Conservation (phyloP, 1,140 invertebrate genomes). For the Triops longicaudatus region DNA sequence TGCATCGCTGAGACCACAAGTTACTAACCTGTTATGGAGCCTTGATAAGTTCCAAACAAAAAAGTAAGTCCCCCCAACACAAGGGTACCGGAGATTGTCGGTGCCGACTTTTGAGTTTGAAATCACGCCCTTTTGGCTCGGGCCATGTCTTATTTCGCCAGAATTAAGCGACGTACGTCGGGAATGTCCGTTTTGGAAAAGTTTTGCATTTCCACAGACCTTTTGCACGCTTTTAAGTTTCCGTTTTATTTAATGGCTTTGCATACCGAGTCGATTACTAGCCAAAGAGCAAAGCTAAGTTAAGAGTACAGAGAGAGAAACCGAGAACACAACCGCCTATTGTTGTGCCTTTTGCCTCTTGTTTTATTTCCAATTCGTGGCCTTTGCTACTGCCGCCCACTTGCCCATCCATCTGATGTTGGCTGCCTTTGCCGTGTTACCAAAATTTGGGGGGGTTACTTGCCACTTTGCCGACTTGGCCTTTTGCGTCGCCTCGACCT, state of each 20-base stretch:
- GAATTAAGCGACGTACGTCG: not conserved
- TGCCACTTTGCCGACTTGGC: slow-evolving; percentile 26
- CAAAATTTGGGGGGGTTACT: not conserved
- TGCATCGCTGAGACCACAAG: not conserved
- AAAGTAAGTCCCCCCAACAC: no score
- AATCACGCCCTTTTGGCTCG: not conserved
- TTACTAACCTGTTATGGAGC: not conserved
- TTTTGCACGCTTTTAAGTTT: not conserved
- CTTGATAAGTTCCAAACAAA: not conserved
- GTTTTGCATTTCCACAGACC: not conserved
- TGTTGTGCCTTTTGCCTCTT: slow-evolving; percentile 14
- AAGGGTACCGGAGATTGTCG: no score
- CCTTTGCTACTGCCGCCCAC: not conserved
- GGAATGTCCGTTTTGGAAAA: not conserved
- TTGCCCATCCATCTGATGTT: slow-evolving; percentile 10
- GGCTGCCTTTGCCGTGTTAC: not conserved
- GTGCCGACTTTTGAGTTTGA: not conserved
- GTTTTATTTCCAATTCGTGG: slow-evolving; percentile 6
- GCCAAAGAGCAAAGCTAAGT: not conserved
- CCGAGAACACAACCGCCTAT: slow-evolving; percentile 1
- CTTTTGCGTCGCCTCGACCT: not conserved
- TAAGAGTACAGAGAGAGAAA: not conserved
- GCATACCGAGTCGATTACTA: not conserved
- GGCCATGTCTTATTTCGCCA: not conserved
- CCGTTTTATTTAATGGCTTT: not conserved